Percentiles rank a stretch among this genome's conserved stretches.
phyloP scores from a whole-genome alignment of 2,888 invertebrate genomes.

The Caenorhabditis sp. region DNA sequence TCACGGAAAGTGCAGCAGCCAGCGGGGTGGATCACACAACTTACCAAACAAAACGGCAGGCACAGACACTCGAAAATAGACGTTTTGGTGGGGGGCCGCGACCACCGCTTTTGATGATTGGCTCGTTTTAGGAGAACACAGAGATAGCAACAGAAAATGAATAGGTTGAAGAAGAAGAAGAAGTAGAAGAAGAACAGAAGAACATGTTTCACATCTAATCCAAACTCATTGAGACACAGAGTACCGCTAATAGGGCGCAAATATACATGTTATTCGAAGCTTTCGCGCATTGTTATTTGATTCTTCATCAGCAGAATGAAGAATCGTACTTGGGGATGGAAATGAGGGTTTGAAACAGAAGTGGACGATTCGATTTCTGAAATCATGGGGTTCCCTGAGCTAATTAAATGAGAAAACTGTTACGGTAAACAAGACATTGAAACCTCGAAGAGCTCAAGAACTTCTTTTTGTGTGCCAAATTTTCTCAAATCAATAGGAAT shows the following conservation, averaged over 20 bases:
- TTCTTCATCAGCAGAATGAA: slow-evolving; percentile 3
- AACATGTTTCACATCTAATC: slow-evolving; percentile 40
- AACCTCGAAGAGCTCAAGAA: too few relatives aligned
- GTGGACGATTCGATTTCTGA: too few relatives aligned
- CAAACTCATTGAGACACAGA: slow-evolving; percentile 26
- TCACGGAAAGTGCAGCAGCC: slow-evolving; percentile 48
- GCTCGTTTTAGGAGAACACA: slow-evolving; percentile 22
- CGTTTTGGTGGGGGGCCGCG: not conserved
- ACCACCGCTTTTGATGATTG: slow-evolving; percentile 52
- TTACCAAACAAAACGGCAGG: slow-evolving; percentile 54
- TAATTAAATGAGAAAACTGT: too few relatives aligned
- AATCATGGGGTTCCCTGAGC: too few relatives aligned
- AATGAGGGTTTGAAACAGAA: not conserved
- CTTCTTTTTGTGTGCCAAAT: too few relatives aligned
- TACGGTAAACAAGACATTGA: too few relatives aligned
- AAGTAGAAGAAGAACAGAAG: not conserved
- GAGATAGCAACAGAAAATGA: slow-evolving; percentile 6
- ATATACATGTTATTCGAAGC: slow-evolving; percentile 35
- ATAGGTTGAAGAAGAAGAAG: slow-evolving; percentile 12
- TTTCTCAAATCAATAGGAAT: too few relatives aligned
- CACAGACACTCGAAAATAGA: slow-evolving; percentile 40
- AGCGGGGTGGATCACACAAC: slow-evolving; percentile 55
- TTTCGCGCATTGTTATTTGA: not conserved
- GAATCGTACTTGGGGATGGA: slow-evolving; percentile 2
- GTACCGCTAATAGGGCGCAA: slow-evolving; percentile 40